A percentile compares a stretch with the other conserved stretches of the same genome.
Evolutionary conservation across 2,113 vertebrate species (phyloP).

Genomic region (Oxyura jamaicensis): DNA sequence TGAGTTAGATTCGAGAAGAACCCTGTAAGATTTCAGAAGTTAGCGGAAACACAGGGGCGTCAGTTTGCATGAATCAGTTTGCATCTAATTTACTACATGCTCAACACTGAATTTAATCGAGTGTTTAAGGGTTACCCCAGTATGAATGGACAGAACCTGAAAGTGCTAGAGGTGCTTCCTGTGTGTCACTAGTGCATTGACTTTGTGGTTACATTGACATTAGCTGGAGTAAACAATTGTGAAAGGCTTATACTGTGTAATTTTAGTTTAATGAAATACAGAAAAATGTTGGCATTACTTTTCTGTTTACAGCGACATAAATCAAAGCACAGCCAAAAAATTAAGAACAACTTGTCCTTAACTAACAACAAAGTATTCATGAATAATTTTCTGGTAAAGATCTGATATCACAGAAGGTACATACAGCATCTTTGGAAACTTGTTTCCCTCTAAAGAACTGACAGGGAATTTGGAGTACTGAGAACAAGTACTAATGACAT

Average conservation of each 20-base stretch:
- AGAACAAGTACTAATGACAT: background rate
- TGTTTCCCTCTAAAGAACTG: background rate
- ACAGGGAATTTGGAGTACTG: background rate
- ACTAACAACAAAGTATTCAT: slow-evolving; percentile 39
- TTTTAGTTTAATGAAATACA: slow-evolving; percentile 35
- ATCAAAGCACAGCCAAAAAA: slow-evolving; percentile 43
- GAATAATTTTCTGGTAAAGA: slow-evolving; percentile 18
- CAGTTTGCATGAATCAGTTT: background rate
- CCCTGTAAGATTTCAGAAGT: background rate
- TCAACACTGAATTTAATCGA: slow-evolving; percentile 29
- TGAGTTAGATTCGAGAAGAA: background rate
- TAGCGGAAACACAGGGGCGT: background rate
- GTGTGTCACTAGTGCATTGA: background rate
- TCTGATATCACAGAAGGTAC: background rate
- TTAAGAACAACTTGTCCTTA: slow-evolving; percentile 41
- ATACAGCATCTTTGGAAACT: background rate
- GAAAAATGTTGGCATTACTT: slow-evolving; percentile 34
- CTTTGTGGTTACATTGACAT: slow-evolving; percentile 30
- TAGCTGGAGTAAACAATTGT: slow-evolving; percentile 15
- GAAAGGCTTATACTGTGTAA: slow-evolving; percentile 35
- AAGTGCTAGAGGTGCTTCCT: background rate
- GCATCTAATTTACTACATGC: slow-evolving; percentile 12
- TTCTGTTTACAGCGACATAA: slow-evolving; percentile 49
- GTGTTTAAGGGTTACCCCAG: background rate
- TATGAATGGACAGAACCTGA: slow-evolving; percentile 16